Conservation (phyloP, 1,140 invertebrate species). For the Hydropsyche tenuis region DNA sequence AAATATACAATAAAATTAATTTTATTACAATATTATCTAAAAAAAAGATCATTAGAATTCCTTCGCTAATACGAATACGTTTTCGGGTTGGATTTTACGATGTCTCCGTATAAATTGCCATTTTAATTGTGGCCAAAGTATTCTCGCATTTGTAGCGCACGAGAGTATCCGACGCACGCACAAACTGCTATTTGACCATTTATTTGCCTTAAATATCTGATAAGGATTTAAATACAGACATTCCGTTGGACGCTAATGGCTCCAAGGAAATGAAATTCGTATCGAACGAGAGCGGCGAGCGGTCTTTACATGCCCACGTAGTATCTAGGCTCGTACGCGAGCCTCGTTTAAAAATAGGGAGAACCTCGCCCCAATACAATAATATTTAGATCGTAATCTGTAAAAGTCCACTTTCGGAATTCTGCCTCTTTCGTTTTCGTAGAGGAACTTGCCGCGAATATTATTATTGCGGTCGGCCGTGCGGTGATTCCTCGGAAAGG, state of each 20-base stretch:
- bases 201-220: slow-evolving; percentile 28
- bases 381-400: slow-evolving; percentile 23
- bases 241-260: slow-evolving; percentile 21
- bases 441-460: background rate
- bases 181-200: slow-evolving; percentile 22
- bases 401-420: slow-evolving; percentile 6
- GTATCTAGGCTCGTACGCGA: background rate
- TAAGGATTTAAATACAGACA: slow-evolving; percentile 26
- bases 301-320: background rate
- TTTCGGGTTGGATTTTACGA: too few species aligned
- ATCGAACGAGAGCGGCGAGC: background rate
- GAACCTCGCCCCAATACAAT: background rate
- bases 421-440: background rate
- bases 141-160: background rate
- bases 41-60: too few species aligned
- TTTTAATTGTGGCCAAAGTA: slow-evolving; percentile 11
- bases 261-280: slow-evolving; percentile 24
- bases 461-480: background rate
- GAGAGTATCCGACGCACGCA: slow-evolving; percentile 10
- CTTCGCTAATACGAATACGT: too few species aligned
- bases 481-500: slow-evolving; percentile 5
- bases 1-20: background rate
- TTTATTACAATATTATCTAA: background rate
- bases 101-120: too few species aligned
- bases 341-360: background rate